Evolutionary conservation across 2,797 vertebrate genomes (phyloP).

Genomic region (Anguilla anguilla): DNA sequence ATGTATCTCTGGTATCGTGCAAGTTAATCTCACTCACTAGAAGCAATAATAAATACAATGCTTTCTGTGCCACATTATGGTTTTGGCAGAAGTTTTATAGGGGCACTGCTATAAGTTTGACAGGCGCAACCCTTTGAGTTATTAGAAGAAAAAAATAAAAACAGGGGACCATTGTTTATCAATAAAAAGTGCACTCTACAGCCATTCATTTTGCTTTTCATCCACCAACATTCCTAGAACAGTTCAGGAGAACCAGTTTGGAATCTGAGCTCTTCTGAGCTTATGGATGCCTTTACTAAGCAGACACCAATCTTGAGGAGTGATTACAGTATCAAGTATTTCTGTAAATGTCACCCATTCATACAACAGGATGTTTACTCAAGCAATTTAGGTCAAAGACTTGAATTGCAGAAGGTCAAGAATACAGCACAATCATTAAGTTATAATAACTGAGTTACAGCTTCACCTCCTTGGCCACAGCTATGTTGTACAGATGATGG

Average conservation of each 20-base stretch:
- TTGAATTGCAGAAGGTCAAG: background rate
- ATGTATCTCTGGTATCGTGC: background rate
- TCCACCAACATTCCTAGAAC: background rate
- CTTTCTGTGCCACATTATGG: background rate
- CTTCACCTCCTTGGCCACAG: background rate
- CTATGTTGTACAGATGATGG: background rate
- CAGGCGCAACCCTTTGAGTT: background rate
- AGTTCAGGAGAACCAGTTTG: background rate
- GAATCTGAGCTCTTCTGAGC: background rate
- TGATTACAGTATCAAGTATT: background rate
- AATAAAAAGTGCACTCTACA: background rate
- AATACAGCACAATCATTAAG: background rate
- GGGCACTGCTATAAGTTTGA: background rate
- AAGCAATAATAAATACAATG: background rate
- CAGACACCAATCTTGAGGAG: background rate
- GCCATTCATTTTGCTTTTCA: background rate
- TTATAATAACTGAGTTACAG: background rate
- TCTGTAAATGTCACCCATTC: background rate
- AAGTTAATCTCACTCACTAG: background rate
- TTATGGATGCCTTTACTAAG: background rate
- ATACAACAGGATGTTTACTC: background rate
- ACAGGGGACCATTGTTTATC: conserved; percentile 1
- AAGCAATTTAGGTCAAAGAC: background rate
- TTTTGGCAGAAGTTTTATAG: background rate
- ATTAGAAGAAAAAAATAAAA: background rate